Percentiles rank a stretch among this genome's conserved stretches.
phyloP scores from a whole-genome alignment of 2,888 invertebrate genomes.

The Cephus sareptanus region DNA sequence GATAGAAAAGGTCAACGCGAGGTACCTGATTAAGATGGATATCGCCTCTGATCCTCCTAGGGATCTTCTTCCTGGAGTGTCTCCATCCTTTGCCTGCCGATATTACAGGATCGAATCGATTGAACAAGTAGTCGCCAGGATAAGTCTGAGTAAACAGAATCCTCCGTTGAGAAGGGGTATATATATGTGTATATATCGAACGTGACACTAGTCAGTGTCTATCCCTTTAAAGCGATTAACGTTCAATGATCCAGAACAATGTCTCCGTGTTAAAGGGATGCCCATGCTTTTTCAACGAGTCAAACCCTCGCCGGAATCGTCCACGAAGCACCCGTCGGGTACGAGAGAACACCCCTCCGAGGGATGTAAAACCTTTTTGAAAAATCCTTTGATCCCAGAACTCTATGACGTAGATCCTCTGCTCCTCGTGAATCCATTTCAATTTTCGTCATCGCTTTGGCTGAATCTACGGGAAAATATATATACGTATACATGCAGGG shows the following conservation, averaged over 20 bases:
- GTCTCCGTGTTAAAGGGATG: background rate
- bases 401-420: background rate
- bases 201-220: background rate
- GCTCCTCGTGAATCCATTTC: background rate
- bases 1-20: background rate
- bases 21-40: background rate
- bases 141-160: background rate
- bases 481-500: background rate
- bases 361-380: background rate
- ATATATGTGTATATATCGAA: background rate
- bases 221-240: background rate
- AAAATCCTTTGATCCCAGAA: background rate
- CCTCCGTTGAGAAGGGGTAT: background rate
- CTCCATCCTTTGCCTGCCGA: background rate
- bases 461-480: background rate
- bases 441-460: background rate
- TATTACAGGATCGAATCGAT: background rate
- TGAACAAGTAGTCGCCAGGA: background rate
- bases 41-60: background rate
- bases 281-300: background rate
- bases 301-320: background rate
- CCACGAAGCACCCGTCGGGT: background rate
- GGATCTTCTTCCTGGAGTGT: background rate
- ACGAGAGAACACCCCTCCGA: background rate
- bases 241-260: background rate